Percentiles rank a stretch among this genome's conserved stretches.
These are phyloP conservation scores for Spinus pinus DNA, from an alignment of 2,797 vertebrate species.

Conservation along the genomic window DNA sequence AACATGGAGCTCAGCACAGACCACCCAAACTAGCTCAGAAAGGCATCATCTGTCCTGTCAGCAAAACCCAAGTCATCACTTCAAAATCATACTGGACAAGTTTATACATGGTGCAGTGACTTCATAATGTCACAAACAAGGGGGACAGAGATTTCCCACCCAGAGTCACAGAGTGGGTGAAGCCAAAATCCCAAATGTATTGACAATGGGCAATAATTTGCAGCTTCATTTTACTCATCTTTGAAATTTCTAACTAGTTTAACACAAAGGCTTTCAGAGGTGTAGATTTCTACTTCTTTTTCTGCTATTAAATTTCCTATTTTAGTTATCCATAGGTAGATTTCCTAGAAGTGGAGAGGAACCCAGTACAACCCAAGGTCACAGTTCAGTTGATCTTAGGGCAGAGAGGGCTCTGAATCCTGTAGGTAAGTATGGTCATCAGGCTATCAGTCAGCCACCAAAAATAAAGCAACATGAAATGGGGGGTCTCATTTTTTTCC, in stretches of 20 bases:
- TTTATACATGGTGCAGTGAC: neutral
- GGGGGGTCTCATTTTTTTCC: neutral
- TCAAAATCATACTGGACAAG: neutral
- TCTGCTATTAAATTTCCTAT: neutral
- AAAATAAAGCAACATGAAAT: neutral
- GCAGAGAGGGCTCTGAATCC: neutral
- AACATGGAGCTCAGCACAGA: neutral
- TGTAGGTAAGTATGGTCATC: neutral
- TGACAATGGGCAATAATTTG: neutral
- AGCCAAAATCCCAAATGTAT: neutral
- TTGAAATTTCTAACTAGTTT: neutral
- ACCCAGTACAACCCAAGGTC: neutral
- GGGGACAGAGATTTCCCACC: neutral
- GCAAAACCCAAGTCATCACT: neutral
- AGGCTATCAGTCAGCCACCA: neutral
- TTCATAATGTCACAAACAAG: neutral
- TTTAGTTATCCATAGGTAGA: neutral
- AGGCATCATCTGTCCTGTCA: neutral
- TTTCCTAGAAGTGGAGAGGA: neutral
- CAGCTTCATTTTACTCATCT: neutral
- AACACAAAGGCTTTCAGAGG: neutral
- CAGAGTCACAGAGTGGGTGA: neutral
- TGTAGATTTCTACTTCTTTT: neutral
- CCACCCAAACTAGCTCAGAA: neutral
- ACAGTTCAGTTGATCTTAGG: neutral